Evolutionary conservation across 2,797 vertebrate genomes (phyloP).

Genomic region (Hirundo rustica): DNA sequence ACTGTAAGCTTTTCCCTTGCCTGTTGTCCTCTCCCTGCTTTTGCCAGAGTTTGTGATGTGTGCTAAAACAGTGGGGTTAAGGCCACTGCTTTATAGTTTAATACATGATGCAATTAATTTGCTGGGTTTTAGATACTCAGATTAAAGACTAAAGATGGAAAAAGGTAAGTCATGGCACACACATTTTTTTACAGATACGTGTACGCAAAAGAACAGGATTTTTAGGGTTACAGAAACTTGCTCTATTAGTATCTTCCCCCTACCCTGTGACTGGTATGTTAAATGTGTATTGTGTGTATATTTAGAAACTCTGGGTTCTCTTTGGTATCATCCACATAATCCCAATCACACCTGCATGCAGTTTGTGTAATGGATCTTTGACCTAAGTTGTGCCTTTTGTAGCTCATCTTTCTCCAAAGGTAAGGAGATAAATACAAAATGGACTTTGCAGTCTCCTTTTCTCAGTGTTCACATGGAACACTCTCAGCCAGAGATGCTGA

Average conservation of each 20-base stretch:
- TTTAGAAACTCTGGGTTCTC: not conserved
- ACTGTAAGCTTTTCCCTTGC: not conserved
- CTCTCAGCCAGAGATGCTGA: not conserved
- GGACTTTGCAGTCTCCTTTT: not conserved
- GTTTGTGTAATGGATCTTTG: not conserved
- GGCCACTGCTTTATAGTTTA: not conserved
- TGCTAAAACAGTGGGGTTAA: not conserved
- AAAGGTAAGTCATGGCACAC: not conserved
- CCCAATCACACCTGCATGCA: not conserved
- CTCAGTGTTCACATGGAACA: not conserved
- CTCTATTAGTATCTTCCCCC: not conserved
- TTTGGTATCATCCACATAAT: not conserved
- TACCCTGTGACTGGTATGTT: not conserved
- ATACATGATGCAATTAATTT: not conserved
- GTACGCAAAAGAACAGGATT: not conserved
- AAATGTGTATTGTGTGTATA: not conserved
- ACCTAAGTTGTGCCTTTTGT: not conserved
- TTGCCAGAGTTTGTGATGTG: not conserved
- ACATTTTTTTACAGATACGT: accelerated
- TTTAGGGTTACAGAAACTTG: not conserved
- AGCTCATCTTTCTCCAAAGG: not conserved
- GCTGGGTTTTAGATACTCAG: not conserved
- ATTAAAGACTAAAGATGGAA: not conserved
- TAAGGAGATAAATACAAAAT: not conserved
- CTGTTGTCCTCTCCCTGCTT: not conserved